Evolutionary conservation across 2,797 vertebrate species (phyloP).

Genomic region (Sebastes kiyomatsui): DNA sequence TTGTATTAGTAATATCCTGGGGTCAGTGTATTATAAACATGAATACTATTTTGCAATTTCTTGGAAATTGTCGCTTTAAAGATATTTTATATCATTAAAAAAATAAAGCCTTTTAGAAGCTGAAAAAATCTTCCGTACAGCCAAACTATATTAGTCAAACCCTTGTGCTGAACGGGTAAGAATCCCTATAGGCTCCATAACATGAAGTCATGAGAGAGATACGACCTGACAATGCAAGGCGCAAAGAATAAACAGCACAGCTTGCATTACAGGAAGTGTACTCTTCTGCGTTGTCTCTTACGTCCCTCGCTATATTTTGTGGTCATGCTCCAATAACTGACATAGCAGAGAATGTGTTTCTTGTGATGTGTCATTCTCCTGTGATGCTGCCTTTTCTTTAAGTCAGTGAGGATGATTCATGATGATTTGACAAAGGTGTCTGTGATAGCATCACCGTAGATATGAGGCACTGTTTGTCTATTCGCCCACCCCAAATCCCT

Average conservation of each 20-base stretch:
- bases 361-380: not conserved
- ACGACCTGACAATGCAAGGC: not conserved
- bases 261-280: not conserved
- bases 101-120: not conserved
- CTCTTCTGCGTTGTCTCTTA: not conserved
- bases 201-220: not conserved
- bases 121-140: not conserved
- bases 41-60: not conserved
- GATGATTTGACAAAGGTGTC: not conserved
- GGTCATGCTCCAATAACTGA: not conserved
- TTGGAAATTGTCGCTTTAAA: not conserved
- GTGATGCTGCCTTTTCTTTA: not conserved
- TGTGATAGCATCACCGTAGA: not conserved
- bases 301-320: not conserved
- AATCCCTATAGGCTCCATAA: not conserved
- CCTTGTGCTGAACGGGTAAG: not conserved
- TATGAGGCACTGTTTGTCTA: not conserved
- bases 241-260: not conserved
- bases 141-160: not conserved
- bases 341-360: not conserved
- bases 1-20: not conserved
- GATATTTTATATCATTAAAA: not conserved
- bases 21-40: not conserved
- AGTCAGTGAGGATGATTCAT: not conserved
- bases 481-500: not conserved